Conservation (phyloP, 2,797 vertebrate species). For the Paguma larvata region DNA sequence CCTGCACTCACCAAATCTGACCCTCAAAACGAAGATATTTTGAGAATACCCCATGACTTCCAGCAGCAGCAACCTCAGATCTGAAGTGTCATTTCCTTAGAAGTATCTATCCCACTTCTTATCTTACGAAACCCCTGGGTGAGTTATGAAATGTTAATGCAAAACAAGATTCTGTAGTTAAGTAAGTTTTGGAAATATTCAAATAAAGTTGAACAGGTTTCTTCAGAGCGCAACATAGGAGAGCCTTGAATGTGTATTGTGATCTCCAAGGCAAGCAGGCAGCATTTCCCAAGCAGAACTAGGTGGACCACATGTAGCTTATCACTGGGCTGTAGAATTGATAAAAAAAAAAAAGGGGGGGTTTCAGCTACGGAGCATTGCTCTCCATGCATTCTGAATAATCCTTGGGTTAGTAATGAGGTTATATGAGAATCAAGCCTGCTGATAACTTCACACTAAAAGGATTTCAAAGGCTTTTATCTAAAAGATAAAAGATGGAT, state of each 20-base stretch:
- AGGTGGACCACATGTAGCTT: conserved; percentile 55
- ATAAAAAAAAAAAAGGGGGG: not conserved
- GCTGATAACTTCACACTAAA: conserved; percentile 77
- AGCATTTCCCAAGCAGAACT: conserved; percentile 61
- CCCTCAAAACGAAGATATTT: not conserved
- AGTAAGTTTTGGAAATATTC: conserved; percentile 52
- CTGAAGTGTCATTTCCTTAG: not conserved
- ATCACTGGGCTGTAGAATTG: not conserved
- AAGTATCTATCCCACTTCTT: not conserved
- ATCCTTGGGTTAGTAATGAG: conserved; percentile 71
- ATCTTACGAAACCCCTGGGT: not conserved
- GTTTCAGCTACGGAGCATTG: not conserved
- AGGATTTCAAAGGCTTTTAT: conserved; percentile 82
- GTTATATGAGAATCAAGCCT: conserved; percentile 68
- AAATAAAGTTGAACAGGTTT: conserved; percentile 45
- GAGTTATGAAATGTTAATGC: conserved; percentile 42
- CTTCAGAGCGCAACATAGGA: conserved; percentile 3
- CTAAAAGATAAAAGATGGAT: conserved; percentile 82
- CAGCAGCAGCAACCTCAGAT: not conserved
- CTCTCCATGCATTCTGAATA: conserved; percentile 61
- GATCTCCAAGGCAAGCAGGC: not conserved
- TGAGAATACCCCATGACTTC: not conserved
- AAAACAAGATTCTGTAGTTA: not conserved
- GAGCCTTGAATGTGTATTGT: not conserved
- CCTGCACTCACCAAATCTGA: not conserved